Base-by-base conservation (phyloP, 2,888 invertebrate genomes). In the Eustalomyia histrio region DNA sequence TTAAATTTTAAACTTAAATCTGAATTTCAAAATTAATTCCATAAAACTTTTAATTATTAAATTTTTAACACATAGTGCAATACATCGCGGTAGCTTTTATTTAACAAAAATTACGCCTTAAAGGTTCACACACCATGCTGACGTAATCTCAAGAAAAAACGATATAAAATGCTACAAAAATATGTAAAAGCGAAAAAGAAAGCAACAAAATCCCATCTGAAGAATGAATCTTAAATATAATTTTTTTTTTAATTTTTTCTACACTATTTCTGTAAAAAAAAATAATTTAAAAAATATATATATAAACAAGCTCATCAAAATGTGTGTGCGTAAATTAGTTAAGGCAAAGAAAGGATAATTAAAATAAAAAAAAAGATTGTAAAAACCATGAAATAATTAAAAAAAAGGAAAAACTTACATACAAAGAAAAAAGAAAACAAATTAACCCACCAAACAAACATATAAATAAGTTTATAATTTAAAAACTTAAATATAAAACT, bases 241-340 rank as follows among this genome's bases (percentile, higher is more conserved):
- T n/a, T n/a, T 1, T 29, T 57, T 18, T 43, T 61, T 50, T 29
- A 6, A 33, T 18, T 3, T 43, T 18, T 18, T 18, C 17, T 52
- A 52, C 6, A 2, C 18, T 12, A 39, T 53, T 39, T 55, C 14
- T 39, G 18, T 17, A 50, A 69, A 24, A 39, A 39, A 12, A 67
- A 65, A 16, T 33, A 61, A 58, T 16, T 33, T 58, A 73, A 78
- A 29, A 29, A 29, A 29, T 4, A 29, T 1, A 6, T 29, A 71
- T 63, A 17, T 21, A 67, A 80, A 78, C 17, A 58, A 81, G 81
- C 79, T 83, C 76, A 81, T 68, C 79, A 83, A 79, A 80, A 82
- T 82, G 82, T 73, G 79, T 76, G 78, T 76, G 79, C 80, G 80
- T 79, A 79, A 72, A 83, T 74, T 78, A 75, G 55, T 76, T 80